These are phyloP conservation scores for Hafferia zeledoni DNA, from an alignment of 2,797 vertebrate genomes.

Conservation along the genomic window DNA sequence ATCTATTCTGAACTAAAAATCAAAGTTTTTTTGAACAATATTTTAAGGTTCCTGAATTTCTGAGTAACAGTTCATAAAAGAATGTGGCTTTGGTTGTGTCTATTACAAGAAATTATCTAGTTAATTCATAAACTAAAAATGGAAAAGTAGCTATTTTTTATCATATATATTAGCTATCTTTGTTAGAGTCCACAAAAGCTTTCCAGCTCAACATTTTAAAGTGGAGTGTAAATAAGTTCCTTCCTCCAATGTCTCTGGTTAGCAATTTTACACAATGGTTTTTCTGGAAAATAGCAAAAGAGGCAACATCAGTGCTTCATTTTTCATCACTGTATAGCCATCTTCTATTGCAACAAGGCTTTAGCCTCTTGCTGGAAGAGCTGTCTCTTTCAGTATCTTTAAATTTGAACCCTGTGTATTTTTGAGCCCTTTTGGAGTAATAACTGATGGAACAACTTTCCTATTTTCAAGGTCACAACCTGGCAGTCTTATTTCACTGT, in stretches of 20 bases:
- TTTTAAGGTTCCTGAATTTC: not conserved
- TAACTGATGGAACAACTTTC: not conserved
- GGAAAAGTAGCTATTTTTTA: not conserved
- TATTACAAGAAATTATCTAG: not conserved
- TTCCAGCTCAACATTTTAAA: not conserved
- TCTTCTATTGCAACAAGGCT: not conserved
- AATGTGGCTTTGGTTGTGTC: not conserved
- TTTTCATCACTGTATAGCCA: not conserved
- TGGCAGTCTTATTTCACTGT: not conserved
- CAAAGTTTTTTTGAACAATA: not conserved
- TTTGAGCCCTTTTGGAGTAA: not conserved
- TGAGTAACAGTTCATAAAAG: not conserved
- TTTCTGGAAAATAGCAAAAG: not conserved
- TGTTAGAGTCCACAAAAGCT: not conserved
- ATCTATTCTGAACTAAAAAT: not conserved
- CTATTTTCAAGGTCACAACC: not conserved
- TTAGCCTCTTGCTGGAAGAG: not conserved
- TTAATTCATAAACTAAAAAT: not conserved
- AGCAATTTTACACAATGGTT: not conserved
- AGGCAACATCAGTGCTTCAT: rapidly evolving
- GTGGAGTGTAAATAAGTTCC: not conserved
- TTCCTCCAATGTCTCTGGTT: not conserved
- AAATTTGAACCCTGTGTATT: not conserved
- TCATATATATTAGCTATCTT: not conserved
- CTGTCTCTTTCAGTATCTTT: not conserved